These are phyloP conservation scores for Chorisops tibialis DNA, from an alignment of 2,888 invertebrate genomes.

Conservation along the genomic window DNA sequence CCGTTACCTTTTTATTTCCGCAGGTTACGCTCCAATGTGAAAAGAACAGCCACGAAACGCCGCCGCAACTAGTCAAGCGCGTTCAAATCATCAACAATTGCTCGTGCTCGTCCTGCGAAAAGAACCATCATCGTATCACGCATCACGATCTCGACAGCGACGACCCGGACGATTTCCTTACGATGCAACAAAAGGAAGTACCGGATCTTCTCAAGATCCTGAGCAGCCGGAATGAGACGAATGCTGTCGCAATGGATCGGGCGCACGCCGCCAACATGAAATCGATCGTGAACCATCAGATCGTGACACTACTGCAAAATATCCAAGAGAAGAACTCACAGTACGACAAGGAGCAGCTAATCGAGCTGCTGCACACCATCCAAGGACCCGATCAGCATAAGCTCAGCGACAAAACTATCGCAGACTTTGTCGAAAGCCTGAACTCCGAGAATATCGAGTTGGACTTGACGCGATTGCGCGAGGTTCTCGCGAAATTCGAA, in stretches of 20 bases:
- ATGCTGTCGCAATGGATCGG: neutral
- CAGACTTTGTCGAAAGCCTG: constrained; percentile 47
- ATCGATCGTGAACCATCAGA: constrained; percentile 37
- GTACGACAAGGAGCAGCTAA: constrained; percentile 43
- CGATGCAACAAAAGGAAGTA: constrained; percentile 41
- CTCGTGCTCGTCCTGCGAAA: constrained; percentile 60
- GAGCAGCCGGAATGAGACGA: constrained; percentile 35
- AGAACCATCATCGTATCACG: neutral
- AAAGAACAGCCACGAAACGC: constrained; percentile 53
- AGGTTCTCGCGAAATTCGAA: constrained; percentile 44
- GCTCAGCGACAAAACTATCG: constrained; percentile 43
- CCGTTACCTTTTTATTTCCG: neutral
- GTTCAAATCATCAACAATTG: constrained; percentile 67
- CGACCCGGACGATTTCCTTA: constrained; percentile 30
- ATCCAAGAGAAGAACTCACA: constrained; percentile 40
- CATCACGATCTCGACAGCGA: neutral
- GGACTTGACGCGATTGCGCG: constrained; percentile 43
- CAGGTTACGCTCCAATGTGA: constrained; percentile 61
- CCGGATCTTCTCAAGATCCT: constrained; percentile 48
- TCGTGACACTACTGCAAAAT: constrained; percentile 34
- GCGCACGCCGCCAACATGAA: constrained; percentile 36
- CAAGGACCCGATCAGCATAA: constrained; percentile 41
- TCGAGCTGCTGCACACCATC: constrained; percentile 42
- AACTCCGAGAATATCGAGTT: constrained; percentile 44
- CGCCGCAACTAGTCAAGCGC: constrained; percentile 57